Base-by-base conservation (phyloP, 2,888 invertebrate genomes). In the Drosophila infuscata region DNA sequence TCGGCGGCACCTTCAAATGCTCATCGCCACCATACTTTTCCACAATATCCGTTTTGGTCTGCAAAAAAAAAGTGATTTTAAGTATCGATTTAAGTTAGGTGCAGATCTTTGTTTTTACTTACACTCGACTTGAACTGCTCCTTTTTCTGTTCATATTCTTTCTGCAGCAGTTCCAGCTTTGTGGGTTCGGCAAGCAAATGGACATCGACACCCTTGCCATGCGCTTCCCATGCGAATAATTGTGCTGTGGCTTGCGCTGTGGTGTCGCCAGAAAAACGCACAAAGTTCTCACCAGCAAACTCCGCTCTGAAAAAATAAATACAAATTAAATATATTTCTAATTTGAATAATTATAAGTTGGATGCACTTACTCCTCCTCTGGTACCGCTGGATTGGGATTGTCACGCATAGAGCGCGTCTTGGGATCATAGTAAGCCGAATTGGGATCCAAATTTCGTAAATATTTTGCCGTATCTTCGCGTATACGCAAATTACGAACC, bases 401-500 rank as follows among this genome's bases (percentile, higher is more conserved):
- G 84, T 99, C 99, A 77, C 99, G 96, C 99, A 99, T 99, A 0
- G 99, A 98, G 68, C 99, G 95, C 0, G 99, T 99, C 94, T 99
- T 99, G 0, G 99, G 99, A 94, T 99, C 99, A 93, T 99, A 99
- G 94, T 99, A 99, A 0, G 99, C 99, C 0, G 99, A 99, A 92
- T 98, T 98, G 0, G 98, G 97, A 94, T 99, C 99, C 90, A 99
- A 94, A 93, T 99, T 99, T 67, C 98, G 94, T 75, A 99, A 93
- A 93, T 99, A 99, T 94, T 99, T 99, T 0, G 99, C 99, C 0
- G 99, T 99, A 93, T 99, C 99, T 94, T 99, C 99, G 86, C 99
- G 95, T 83, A 99, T 99, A 88, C 99, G 96, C 82, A 99, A 94
- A 94, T 99, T 99, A 86, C 99, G 94, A 5, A 99, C 99, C 17